Base-by-base conservation (phyloP, 2,113 vertebrate species). In the Rhipidura dahli region DNA sequence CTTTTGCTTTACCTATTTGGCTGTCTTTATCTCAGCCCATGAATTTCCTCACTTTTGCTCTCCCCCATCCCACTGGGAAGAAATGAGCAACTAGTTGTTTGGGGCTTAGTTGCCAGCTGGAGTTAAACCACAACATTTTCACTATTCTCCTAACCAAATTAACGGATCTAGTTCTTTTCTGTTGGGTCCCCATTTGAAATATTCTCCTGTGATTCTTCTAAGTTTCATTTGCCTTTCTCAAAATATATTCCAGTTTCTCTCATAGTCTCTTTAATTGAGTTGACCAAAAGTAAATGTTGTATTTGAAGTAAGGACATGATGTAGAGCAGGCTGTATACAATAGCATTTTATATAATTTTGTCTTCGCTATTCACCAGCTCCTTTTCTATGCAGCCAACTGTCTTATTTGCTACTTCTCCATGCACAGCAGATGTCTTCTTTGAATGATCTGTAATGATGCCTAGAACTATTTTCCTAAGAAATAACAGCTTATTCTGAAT, bases 401-500 rank as follows among this genome's bases (percentile, higher is more conserved):
- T 87, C 33, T 69, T 91, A 60, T 61, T 88, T 86, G n/a, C 37
- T 84, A 40, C 53, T 91, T 87, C 65, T 86, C 68, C 77, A 83
- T 1, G 4, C 28, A 47, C 18, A 94, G 68, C 79, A 94, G 53
- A 89, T 93, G 61, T 76, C 83, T 91, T 81, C 53, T 83, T 21
- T 95, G 85, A 94, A 87, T 81, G 49, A 66, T 92, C 84, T 10
- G 2, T 93, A 96, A 96, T 61, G 57, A 89, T 64, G 83, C 47
- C 90, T 79, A 59, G 61, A 83, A 53, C 18, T 44, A 64, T 79
- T 82, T 95, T 64, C 68, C 45, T 64, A 64, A 94, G 68, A 95
- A 95, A 86, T 90, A 94, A 72, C 28, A 87, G 70, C 64, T 95
- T 95, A 88, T 93, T 95, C 81, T 76, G 51, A 95, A 88, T 76